Evolutionary conservation across 2,113 vertebrate species (phyloP), one percentile per base, ranked within the genome.

Genomic region (Mobula birostris): DNA sequence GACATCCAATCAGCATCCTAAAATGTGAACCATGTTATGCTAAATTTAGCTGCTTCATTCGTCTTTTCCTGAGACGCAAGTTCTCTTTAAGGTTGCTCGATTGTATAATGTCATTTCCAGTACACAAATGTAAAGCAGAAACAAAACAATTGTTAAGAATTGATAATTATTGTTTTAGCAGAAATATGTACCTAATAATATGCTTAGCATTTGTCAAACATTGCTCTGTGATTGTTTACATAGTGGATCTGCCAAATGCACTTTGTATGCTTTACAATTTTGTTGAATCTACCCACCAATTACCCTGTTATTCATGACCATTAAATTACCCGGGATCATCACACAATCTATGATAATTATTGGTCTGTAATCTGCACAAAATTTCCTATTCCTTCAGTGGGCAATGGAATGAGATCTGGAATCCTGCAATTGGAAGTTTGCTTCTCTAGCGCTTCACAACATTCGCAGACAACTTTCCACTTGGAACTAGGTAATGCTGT

Each of bases 121-220:
- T 48, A 48, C 48, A 48, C 48, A 48, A 48, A 48, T 48, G 48
- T 48, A 48, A 48, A 48, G 48, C 2, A 48, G 48, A 48, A 48
- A 48, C 48, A 48, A 48, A 48, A 48, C 48, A 48, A 48, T 48
- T 48, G 48, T 48, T 48, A 48, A 66, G 1, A 66, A 24, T 58
- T 85, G 85, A 66, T 90, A 90, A 90, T 90, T 32, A 90, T 15
- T 90, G 61, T 90, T 90, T 90, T 66, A 90, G 61, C 61, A 90
- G 61, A 66, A 90, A 90, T 90, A 90, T 90, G 63, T 66, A 90
- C 61, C 58, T 90, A 32, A 88, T 88, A 90, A 66, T 15, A 68
- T 90, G 61, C 61, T 66, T 90, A 90, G 27, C 29, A 32, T 19
- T 90, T 90, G 29, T 17, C 58, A 68, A 90, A 66, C 85, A 32